A percentile compares a stretch with the other conserved stretches of the same genome.
Evolutionary conservation across 2,797 vertebrate species (phyloP).

Genomic region (Chiroxiphia lanceolata): DNA sequence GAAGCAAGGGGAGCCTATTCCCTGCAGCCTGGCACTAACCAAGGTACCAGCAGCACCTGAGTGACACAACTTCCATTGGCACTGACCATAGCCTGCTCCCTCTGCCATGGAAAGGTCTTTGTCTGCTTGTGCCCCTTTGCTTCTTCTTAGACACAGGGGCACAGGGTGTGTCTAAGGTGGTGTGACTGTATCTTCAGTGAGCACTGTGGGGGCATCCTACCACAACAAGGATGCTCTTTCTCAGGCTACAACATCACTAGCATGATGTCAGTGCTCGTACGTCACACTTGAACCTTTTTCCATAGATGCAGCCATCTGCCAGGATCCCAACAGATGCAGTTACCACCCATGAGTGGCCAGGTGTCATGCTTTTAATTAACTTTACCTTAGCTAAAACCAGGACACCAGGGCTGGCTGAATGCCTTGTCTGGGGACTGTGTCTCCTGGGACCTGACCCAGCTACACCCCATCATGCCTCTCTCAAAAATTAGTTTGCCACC

Average conservation of each 20-base stretch:
- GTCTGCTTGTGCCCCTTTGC: neutral
- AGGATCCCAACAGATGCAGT: neutral
- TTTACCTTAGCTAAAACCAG: neutral
- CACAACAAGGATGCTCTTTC: neutral
- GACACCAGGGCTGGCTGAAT: fast-evolving
- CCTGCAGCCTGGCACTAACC: neutral
- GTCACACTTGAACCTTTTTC: neutral
- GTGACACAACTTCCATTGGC: neutral
- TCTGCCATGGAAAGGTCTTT: neutral
- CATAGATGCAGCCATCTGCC: neutral
- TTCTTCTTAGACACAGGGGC: neutral
- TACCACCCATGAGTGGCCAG: fast-evolving
- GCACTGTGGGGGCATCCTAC: neutral
- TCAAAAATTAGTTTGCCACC: neutral
- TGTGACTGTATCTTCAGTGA: neutral
- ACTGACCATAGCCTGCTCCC: neutral
- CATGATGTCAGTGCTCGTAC: neutral
- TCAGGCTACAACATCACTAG: neutral
- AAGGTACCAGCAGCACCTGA: neutral
- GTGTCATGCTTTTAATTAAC: neutral
- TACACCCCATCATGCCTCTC: fast-evolving
- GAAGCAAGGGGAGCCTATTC: neutral
- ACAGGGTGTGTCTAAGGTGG: neutral
- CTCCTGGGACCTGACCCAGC: neutral
- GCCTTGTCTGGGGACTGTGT: neutral